Evolutionary conservation across 2,113 vertebrate species (phyloP).

Genomic region (Cisticola juncidis): DNA sequence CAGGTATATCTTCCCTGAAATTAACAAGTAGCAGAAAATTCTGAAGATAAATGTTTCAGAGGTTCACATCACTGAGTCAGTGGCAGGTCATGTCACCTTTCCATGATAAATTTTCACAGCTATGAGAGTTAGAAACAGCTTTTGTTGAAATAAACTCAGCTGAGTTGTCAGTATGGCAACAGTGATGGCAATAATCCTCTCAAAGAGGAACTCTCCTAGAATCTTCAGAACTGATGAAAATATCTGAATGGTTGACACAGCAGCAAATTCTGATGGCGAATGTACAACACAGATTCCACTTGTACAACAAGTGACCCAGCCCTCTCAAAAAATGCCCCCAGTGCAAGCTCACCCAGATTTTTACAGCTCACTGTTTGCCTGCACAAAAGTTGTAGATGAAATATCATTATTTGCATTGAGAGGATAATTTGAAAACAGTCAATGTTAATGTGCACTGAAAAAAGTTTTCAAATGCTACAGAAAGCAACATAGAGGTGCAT

Average conservation of each 20-base stretch:
- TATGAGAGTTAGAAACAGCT: background rate
- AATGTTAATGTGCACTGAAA: background rate
- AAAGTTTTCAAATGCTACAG: background rate
- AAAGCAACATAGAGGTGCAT: background rate
- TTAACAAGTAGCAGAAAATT: background rate
- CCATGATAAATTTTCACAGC: background rate
- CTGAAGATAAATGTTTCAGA: background rate
- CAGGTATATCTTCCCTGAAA: background rate
- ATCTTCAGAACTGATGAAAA: background rate
- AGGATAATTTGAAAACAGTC: background rate
- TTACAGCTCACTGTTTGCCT: background rate
- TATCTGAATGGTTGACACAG: background rate
- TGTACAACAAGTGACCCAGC: background rate
- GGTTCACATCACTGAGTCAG: background rate
- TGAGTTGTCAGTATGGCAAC: background rate
- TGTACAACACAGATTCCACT: background rate
- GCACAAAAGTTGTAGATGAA: background rate
- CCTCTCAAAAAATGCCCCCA: background rate
- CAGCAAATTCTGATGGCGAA: background rate
- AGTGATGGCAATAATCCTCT: background rate
- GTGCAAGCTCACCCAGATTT: background rate
- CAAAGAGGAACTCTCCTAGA: background rate
- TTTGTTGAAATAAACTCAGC: background rate
- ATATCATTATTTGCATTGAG: background rate
- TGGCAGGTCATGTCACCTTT: background rate